phyloP scores from a whole-genome alignment of 2,888 invertebrate genomes.

The Scaptomyza reducta region DNA sequence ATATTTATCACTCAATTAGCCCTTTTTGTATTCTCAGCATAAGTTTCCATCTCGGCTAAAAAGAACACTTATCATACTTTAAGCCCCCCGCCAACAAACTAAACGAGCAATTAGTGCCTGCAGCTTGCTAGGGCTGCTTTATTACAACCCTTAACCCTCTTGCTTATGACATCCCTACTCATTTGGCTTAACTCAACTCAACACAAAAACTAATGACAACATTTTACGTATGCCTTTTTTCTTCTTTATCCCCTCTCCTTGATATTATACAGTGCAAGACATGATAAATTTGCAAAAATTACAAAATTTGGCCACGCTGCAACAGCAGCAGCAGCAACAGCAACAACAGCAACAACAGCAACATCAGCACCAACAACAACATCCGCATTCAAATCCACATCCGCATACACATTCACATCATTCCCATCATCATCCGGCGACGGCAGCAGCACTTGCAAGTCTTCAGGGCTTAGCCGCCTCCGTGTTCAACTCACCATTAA shows the following conservation, averaged over 20 bases:
- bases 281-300: slow-evolving; percentile 87
- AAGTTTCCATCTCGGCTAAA: slow-evolving; percentile 53
- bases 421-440: slow-evolving; percentile 69
- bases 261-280: slow-evolving; percentile 83
- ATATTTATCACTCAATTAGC: too few relatives aligned
- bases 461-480: slow-evolving; percentile 87
- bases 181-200: slow-evolving; percentile 50
- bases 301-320: slow-evolving; percentile 91
- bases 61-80: slow-evolving; percentile 16
- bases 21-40: not conserved
- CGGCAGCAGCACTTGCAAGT: slow-evolving; percentile 87
- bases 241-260: slow-evolving; percentile 45
- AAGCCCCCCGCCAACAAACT: slow-evolving; percentile 13
- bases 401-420: slow-evolving; percentile 86
- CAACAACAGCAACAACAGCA: slow-evolving; percentile 61
- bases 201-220: slow-evolving; percentile 71
- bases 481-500: slow-evolving; percentile 92
- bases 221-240: slow-evolving; percentile 61
- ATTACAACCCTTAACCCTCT: not conserved
- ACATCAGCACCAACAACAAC: slow-evolving; percentile 85
- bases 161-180: slow-evolving; percentile 38
- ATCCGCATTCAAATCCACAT: slow-evolving; percentile 82
- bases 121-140: slow-evolving; percentile 44
- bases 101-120: slow-evolving; percentile 62
- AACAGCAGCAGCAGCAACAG: slow-evolving; percentile 86